Conservation (phyloP, 2,797 vertebrate species). For the Furcifer pardalis region DNA sequence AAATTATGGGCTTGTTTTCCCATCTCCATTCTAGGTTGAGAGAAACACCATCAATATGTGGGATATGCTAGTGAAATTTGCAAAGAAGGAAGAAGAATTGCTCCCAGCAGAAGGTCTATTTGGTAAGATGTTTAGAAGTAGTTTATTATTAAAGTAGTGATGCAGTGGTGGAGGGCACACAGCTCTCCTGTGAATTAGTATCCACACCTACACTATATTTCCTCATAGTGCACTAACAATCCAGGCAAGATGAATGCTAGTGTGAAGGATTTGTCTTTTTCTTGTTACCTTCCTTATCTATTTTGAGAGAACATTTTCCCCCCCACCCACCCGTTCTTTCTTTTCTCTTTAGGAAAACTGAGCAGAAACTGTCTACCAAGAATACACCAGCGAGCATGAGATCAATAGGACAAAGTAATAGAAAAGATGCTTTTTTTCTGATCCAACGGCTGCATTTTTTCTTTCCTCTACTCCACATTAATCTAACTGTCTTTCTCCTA, state of each 20-base stretch:
- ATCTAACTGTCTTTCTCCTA: constrained; percentile 6
- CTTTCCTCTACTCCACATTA: constrained; percentile 5
- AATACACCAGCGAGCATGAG: constrained; percentile 4
- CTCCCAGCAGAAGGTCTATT: constrained; percentile 35
- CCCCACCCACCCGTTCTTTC: background rate
- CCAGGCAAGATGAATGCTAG: background rate
- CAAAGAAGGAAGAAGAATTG: constrained; percentile 44
- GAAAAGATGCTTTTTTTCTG: constrained; percentile 9
- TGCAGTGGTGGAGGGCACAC: constrained; percentile 31
- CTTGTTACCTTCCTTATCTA: constrained; percentile 4
- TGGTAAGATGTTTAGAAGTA: constrained; percentile 15
- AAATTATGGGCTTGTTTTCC: constrained; percentile 27
- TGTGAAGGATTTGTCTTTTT: background rate
- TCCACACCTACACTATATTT: background rate
- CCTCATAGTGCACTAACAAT: constrained; percentile 11
- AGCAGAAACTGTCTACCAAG: background rate
- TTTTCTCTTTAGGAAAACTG: constrained; percentile 1
- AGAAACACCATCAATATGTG: constrained; percentile 36
- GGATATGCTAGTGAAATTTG: constrained; percentile 19
- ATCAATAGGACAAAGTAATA: constrained; percentile 1
- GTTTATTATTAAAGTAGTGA: constrained; percentile 12
- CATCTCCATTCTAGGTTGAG: constrained; percentile 39
- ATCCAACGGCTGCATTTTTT: background rate
- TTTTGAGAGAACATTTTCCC: background rate
- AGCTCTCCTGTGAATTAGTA: constrained; percentile 20